Conservation (phyloP, 2,113 vertebrate genomes). For the Empidonax traillii region DNA sequence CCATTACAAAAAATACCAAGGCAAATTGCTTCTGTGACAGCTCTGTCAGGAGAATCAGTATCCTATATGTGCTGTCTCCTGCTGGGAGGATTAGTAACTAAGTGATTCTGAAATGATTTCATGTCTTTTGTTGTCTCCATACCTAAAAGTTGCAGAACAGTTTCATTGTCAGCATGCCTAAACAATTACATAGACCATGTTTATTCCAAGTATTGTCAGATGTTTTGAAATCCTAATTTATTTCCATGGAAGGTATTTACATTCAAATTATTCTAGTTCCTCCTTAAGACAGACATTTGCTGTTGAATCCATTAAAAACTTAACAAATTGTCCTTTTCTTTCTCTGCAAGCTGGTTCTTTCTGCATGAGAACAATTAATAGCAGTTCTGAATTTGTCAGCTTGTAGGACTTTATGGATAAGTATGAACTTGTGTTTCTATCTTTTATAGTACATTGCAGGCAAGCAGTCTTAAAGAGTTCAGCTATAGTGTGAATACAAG, state of each 20-base stretch:
- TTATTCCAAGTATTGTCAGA: not conserved
- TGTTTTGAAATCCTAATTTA: not conserved
- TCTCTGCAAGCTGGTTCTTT: not conserved
- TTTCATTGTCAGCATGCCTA: not conserved
- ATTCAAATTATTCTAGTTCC: not conserved
- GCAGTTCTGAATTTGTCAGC: not conserved
- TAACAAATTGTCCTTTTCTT: not conserved
- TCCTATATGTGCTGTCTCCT: not conserved
- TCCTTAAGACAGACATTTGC: not conserved
- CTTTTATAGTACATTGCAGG: not conserved
- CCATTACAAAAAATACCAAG: not conserved
- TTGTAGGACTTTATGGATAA: not conserved
- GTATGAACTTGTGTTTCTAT: not conserved
- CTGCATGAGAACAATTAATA: not conserved
- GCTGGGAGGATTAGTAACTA: not conserved
- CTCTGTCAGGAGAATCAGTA: not conserved
- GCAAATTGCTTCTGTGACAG: constrained; percentile 12
- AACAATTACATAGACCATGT: not conserved
- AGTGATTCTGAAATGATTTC: constrained; percentile 6
- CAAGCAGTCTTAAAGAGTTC: not conserved
- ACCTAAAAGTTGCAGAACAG: not conserved
- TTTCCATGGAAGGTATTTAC: not conserved
- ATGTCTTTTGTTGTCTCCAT: not conserved
- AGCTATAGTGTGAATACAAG: not conserved
- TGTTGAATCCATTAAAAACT: not conserved